Conservation (phyloP, 2,888 invertebrate species). For the Pachliopta kotzebuea region DNA sequence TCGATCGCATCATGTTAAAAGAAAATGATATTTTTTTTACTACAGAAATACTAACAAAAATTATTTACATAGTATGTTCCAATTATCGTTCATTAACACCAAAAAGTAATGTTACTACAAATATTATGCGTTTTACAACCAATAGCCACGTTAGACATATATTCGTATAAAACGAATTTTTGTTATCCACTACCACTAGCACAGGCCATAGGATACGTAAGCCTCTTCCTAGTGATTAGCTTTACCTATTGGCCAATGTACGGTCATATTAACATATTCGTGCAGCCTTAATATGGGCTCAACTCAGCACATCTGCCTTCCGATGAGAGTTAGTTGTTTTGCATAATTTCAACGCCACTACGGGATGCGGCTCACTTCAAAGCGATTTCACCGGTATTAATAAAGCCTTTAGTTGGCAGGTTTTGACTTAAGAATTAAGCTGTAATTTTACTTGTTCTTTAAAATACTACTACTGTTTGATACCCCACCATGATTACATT, state of each 20-base stretch:
- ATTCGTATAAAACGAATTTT: no score
- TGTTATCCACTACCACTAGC: no score
- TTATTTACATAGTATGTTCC: no score
- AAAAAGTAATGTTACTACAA: no score
- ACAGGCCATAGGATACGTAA: not conserved
- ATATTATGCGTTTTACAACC: no score
- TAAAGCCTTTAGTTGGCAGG: conserved; percentile 10
- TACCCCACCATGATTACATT: not conserved
- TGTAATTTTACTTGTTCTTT: conserved; percentile 5
- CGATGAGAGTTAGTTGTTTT: conserved; percentile 38
- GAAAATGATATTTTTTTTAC: no score
- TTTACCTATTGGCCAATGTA: not conserved
- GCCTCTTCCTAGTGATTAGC: not conserved
- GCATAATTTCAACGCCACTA: conserved; percentile 38
- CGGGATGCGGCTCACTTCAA: conserved; percentile 11
- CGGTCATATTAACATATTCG: conserved; percentile 36
- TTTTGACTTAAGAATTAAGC: conserved; percentile 10
- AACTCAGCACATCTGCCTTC: conserved; percentile 45
- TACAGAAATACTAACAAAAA: no score
- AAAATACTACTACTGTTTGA: not conserved
- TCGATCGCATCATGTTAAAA: no score
- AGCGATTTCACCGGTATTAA: conserved; percentile 18
- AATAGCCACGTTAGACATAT: no score
- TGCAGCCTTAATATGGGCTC: conserved; percentile 30
- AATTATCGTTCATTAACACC: no score